These are phyloP conservation scores for Manis pentadactyla DNA, from an alignment of 2,797 vertebrate species.

Conservation along the genomic window DNA sequence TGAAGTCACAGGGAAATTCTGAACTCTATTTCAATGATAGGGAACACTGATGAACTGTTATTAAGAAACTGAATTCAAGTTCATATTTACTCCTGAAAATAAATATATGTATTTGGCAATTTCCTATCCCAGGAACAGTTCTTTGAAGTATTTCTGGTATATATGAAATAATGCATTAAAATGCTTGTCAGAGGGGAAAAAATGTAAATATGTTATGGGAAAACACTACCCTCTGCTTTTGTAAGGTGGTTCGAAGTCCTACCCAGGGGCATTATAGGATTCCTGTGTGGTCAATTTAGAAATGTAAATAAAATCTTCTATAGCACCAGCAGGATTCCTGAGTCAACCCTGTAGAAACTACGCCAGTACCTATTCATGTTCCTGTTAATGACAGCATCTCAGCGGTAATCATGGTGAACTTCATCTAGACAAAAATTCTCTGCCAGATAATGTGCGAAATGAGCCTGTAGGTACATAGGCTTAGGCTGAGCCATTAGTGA, in stretches of 20 bases:
- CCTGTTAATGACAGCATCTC: background rate
- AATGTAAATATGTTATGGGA: background rate
- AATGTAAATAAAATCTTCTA: background rate
- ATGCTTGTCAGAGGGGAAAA: background rate
- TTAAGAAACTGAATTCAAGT: slow-evolving; percentile 20
- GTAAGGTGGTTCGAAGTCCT: background rate
- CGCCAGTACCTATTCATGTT: background rate
- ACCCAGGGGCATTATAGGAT: background rate
- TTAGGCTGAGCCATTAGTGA: background rate
- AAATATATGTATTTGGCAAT: background rate
- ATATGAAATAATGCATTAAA: slow-evolving; percentile 2
- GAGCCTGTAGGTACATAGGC: background rate
- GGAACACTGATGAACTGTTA: slow-evolving; percentile 44
- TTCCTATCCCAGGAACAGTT: background rate
- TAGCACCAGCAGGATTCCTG: background rate
- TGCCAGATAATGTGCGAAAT: background rate
- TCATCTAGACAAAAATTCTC: background rate
- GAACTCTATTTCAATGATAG: background rate
- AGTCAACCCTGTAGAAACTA: background rate
- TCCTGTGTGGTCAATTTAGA: background rate
- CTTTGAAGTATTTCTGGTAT: background rate
- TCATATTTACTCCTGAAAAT: background rate
- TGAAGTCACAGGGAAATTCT: slow-evolving; percentile 41
- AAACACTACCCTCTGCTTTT: background rate
- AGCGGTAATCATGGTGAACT: background rate